Base-by-base conservation (phyloP, 2,888 invertebrate genomes). In the Drosophila paranaensis region DNA sequence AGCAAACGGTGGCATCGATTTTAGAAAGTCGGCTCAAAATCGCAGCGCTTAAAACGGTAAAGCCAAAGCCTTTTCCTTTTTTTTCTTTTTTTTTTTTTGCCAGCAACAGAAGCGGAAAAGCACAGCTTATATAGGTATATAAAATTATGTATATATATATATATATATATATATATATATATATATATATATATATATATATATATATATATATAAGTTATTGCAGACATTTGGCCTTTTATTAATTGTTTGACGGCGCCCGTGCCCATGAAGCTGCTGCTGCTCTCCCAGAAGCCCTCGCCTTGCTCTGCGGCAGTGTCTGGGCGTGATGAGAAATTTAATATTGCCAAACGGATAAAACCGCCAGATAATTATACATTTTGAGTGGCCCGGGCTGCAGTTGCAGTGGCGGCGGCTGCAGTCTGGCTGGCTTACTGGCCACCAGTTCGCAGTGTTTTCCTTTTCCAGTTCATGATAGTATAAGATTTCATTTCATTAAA, bases 401-500 rank as follows among this genome's bases (percentile, higher is more conserved):
- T 71, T 66, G 70, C 30, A 33, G 30, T 33, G 6, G 27, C 55
- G 40, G 70, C 63, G 40, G 70, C 63, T 65, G 61, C 50, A 50
- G 53, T 53, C 70, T 53, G 73, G 62, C 70, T 53, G 73, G 62
- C 67, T 63, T 70, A 76, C 65, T 73, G 73, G 71, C 77, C 74
- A 63, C 58, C 76, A 76, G 75, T 79, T 78, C 46, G 58, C 77
- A 56, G 88, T 62, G 69, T 81, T 68, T 77, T 67, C 48, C 35
- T 60, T 60, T 74, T 54, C 54, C 54, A 73, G 70, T 73, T 90
- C 89, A 90, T 86, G 90, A 90, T 86, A 82, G 82, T 92, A 92
- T 91, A 91, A 91, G 92, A 91, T 92, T 92, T 92, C 92, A 92
- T 92, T 92, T 92, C 92, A 92, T 92, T 92, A 92, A 92, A 91